These are phyloP conservation scores for Coregonus clupeaformis DNA, from an alignment of 2,113 vertebrate genomes.

Conservation along the genomic window DNA sequence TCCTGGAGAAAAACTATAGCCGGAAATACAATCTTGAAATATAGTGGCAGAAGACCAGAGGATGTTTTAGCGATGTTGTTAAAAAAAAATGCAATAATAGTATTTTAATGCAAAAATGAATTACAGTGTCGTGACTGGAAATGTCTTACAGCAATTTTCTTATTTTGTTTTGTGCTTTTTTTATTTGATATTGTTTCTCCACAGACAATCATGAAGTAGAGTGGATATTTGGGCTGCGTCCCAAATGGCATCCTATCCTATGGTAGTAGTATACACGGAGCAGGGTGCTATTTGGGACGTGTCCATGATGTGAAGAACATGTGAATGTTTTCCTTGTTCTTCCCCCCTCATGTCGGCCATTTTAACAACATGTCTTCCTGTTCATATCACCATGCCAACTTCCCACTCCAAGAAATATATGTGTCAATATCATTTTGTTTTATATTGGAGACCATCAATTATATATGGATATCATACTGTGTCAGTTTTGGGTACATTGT, in stretches of 20 bases:
- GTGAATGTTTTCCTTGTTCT: slow-evolving; percentile 30
- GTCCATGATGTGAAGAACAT: slow-evolving; percentile 37
- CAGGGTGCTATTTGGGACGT: too few relatives aligned
- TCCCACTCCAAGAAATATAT: neutral
- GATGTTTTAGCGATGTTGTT: slow-evolving; percentile 2
- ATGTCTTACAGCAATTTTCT: slow-evolving; percentile 38
- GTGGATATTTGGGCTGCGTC: slow-evolving; percentile 15
- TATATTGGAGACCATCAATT: neutral
- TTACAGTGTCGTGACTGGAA: slow-evolving; percentile 34
- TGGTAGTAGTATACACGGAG: too few relatives aligned
- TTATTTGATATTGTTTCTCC: slow-evolving; percentile 46
- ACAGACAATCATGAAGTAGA: slow-evolving; percentile 65
- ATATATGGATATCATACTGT: neutral
- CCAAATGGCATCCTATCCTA: too few relatives aligned
- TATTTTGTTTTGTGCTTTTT: slow-evolving; percentile 39
- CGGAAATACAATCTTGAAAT: neutral
- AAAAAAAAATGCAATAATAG: neutral
- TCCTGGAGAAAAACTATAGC: neutral
- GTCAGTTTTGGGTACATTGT: neutral
- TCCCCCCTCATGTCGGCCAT: neutral
- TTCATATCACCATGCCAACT: neutral
- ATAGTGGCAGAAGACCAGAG: neutral
- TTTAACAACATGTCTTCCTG: neutral
- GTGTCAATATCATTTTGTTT: too few relatives aligned
- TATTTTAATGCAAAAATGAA: slow-evolving; percentile 3